Percentiles rank a stretch among this genome's conserved stretches.
Conservation (phyloP, 2,797 vertebrate species). For the Benthosema pterotum region DNA sequence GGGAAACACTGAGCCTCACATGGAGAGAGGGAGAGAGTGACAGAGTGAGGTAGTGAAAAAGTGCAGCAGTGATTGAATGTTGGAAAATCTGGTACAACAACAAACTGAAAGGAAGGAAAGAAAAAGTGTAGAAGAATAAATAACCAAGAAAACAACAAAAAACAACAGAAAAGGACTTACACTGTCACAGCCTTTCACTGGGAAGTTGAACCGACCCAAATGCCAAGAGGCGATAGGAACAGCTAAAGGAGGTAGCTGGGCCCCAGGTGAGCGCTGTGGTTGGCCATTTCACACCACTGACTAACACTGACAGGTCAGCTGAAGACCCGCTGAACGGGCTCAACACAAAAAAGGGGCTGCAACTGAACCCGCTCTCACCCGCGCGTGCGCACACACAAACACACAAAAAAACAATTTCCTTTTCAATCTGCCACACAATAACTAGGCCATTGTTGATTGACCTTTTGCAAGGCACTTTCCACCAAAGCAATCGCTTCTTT, state of each 20-base stretch:
- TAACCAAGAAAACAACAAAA: conserved; percentile 4
- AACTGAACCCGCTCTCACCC: conserved; percentile 20
- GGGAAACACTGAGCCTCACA: conserved; percentile 40
- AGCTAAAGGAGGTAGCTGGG: conserved; percentile 37
- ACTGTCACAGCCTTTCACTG: no score
- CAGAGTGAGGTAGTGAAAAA: not conserved
- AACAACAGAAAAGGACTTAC: not conserved
- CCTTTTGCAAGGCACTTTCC: conserved; percentile 59
- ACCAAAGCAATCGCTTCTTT: conserved; percentile 46
- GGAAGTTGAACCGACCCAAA: not conserved
- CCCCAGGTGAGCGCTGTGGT: conserved; percentile 58
- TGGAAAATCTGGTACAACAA: not conserved
- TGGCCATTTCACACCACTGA: conserved; percentile 66
- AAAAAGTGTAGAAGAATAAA: conserved; percentile 26
- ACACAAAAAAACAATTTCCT: conserved; percentile 65
- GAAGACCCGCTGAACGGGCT: conserved; percentile 59
- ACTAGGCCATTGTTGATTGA: conserved; percentile 64
- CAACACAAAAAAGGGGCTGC: conserved; percentile 21
- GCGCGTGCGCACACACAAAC: conserved; percentile 12
- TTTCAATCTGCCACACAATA: conserved; percentile 69
- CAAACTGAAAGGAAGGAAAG: conserved; percentile 31
- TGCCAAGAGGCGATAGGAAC: conserved; percentile 27
- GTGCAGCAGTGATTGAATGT: conserved; percentile 3
- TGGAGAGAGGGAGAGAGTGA: conserved; percentile 23
- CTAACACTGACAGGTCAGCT: conserved; percentile 69